Evolutionary conservation across 2,888 invertebrate genomes (phyloP).

Genomic region (Thereva unica): DNA sequence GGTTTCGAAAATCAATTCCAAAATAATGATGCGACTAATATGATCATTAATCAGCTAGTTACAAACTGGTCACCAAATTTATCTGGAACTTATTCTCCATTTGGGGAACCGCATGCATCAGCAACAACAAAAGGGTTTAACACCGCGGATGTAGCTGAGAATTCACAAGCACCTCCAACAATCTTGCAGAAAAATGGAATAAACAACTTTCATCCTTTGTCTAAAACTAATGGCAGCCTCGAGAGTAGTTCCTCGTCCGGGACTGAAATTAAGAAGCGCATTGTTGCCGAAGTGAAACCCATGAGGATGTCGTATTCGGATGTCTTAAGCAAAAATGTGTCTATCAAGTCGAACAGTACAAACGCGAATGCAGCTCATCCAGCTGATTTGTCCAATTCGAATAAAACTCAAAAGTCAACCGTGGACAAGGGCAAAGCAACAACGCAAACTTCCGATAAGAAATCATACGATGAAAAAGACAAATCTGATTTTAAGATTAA

Average conservation of each 20-base stretch:
- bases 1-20: constrained; percentile 19
- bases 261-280: constrained; percentile 60
- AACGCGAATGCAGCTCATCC: constrained; percentile 56
- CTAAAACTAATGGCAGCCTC: constrained; percentile 45
- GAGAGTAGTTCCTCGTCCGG: constrained; percentile 37
- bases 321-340: constrained; percentile 69
- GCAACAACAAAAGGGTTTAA: constrained; percentile 6
- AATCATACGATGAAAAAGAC: constrained; percentile 27
- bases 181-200: background rate
- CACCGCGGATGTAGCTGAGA: background rate
- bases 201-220: constrained; percentile 19
- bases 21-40: constrained; percentile 47
- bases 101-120: constrained; percentile 45
- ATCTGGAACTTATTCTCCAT: constrained; percentile 53
- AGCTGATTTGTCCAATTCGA: constrained; percentile 44
- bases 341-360: constrained; percentile 55
- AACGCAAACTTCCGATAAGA: background rate
- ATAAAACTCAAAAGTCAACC: constrained; percentile 1
- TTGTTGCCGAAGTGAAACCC: constrained; percentile 83
- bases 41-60: constrained; percentile 54
- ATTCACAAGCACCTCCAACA: background rate
- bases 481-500: constrained; percentile 32
- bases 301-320: constrained; percentile 87
- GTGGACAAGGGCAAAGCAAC: constrained; percentile 6
- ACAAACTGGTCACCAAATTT: constrained; percentile 57